These are phyloP conservation scores for Drosophila neotestacea DNA, from an alignment of 2,888 invertebrate genomes.

Conservation along the genomic window DNA sequence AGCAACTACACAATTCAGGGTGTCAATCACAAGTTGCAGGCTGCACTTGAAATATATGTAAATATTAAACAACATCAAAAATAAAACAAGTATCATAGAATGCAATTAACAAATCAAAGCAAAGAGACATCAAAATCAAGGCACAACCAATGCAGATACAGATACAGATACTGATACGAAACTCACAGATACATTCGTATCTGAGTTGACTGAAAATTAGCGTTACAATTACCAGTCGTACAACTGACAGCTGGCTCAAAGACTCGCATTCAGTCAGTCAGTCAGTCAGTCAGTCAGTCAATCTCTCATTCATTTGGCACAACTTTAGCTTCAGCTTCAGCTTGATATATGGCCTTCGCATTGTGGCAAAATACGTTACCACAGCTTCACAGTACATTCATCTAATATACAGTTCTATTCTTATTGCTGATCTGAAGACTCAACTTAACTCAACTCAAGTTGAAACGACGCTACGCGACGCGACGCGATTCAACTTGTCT, in stretches of 20 bases:
- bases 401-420: constrained; percentile 63
- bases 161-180: constrained; percentile 8
- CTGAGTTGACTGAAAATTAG: constrained; percentile 58
- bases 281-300: constrained; percentile 42
- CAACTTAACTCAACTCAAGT: constrained; percentile 20
- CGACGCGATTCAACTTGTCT: constrained; percentile 30
- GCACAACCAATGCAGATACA: constrained; percentile 26
- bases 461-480: constrained; percentile 1
- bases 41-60: constrained; percentile 54
- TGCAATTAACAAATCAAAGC: constrained; percentile 74
- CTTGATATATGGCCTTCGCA: constrained; percentile 71
- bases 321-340: constrained; percentile 26
- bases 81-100: constrained; percentile 33
- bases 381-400: constrained; percentile 53
- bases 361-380: constrained; percentile 26
- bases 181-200: constrained; percentile 8
- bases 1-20: constrained; percentile 54
- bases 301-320: constrained; percentile 27
- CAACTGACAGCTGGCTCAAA: constrained; percentile 59
- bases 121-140: constrained; percentile 35
- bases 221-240: constrained; percentile 70
- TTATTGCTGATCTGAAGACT: constrained; percentile 41
- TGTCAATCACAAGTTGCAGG: constrained; percentile 66
- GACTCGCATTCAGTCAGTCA: constrained; percentile 34
- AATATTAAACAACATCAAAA: constrained; percentile 12